phyloP scores from a whole-genome alignment of 1,140 invertebrate species.

The Neuroterus valhalla region DNA sequence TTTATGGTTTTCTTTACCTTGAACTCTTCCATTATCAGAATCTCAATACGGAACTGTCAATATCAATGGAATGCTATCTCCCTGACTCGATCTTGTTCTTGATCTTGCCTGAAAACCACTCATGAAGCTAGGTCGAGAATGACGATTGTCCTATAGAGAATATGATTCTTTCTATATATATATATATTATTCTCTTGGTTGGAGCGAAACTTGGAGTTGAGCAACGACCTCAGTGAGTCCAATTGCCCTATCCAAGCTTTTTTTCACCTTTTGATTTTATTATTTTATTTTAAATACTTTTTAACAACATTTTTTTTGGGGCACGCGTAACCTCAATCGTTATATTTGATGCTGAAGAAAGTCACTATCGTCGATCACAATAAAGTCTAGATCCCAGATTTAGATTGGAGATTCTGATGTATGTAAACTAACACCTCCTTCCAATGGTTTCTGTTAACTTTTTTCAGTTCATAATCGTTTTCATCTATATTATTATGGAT shows the following conservation, averaged over 20 bases:
- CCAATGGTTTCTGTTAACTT: too few relatives aligned
- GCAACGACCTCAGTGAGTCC: constrained; percentile 46
- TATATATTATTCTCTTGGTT: constrained; percentile 33
- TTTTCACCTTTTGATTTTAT: not conserved
- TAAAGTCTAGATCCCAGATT: too few relatives aligned
- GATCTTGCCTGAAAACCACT: constrained; percentile 49
- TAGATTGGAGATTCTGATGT: too few relatives aligned
- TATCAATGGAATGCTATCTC: constrained; percentile 49
- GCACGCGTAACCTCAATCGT: too few relatives aligned
- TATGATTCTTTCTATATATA: too few relatives aligned
- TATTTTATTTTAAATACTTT: not conserved
- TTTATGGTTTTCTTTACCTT: not conserved
- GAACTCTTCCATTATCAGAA: not conserved
- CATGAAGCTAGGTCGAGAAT: constrained; percentile 39
- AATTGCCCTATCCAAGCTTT: not conserved
- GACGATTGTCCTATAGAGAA: constrained; percentile 58
- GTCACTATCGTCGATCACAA: too few relatives aligned
- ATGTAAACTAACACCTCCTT: too few relatives aligned
- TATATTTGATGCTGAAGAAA: too few relatives aligned
- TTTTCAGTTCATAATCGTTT: too few relatives aligned
- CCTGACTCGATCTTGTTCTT: constrained; percentile 40
- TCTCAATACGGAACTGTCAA: constrained; percentile 36
- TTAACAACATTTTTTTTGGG: not conserved
- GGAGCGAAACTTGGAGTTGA: constrained; percentile 53
- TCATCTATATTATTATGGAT: too few relatives aligned